phyloP scores from a whole-genome alignment of 37 sponge, comb jelly and placozoan genomes.

The Bolinopsis microptera region DNA sequence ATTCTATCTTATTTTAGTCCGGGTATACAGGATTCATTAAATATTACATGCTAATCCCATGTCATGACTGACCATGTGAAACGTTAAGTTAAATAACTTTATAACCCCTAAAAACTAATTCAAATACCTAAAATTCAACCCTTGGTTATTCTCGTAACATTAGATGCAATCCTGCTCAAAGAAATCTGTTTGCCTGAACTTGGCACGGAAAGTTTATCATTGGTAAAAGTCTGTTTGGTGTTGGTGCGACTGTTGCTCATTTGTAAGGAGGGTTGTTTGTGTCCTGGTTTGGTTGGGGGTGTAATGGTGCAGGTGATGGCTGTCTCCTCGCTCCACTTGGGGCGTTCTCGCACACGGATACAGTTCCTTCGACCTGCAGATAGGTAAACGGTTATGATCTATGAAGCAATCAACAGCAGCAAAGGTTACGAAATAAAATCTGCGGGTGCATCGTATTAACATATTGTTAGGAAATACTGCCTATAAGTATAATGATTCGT shows the following conservation, averaged over 20 bases:
- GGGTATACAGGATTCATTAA: too few relatives aligned
- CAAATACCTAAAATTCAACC: not conserved
- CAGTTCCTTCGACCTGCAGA: slow-evolving; percentile 16
- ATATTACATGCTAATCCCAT: too few relatives aligned
- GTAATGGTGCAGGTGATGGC: not conserved
- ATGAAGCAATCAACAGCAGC: too few relatives aligned
- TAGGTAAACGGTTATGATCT: too few relatives aligned
- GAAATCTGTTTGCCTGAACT: not conserved
- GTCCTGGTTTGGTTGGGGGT: not conserved
- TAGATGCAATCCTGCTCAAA: not conserved
- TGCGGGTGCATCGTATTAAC: too few relatives aligned
- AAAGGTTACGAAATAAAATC: too few relatives aligned
- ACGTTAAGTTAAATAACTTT: not conserved
- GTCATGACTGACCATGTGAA: too few relatives aligned
- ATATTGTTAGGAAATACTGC: too few relatives aligned
- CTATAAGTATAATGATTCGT: too few relatives aligned
- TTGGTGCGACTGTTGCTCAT: not conserved
- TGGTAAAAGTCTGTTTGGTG: not conserved
- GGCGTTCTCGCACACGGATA: not conserved
- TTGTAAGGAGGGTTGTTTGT: not conserved
- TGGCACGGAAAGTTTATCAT: not conserved
- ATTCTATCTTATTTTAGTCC: too few relatives aligned
- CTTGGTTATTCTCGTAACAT: not conserved
- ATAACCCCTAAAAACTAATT: not conserved
- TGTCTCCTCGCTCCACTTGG: slow-evolving; percentile 26